A percentile compares a stretch with the other conserved stretches of the same genome.
Evolutionary conservation across 2,797 vertebrate genomes (phyloP).

Genomic region (Lepilemur septentrionalis): DNA sequence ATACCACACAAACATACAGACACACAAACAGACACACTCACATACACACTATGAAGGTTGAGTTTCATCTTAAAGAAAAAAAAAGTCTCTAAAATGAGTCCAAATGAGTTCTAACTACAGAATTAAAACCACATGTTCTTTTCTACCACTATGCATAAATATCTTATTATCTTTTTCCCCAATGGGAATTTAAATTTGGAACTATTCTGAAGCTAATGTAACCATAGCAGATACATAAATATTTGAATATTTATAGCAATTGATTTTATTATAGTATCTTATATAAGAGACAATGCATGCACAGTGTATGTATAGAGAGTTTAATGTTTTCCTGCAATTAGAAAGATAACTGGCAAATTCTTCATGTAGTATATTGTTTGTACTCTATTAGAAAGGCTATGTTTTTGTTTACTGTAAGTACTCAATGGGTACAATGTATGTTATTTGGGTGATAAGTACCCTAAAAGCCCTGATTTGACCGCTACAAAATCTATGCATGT

Average conservation of each 20-base stretch:
- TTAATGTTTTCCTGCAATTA: neutral
- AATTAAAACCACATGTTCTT: neutral
- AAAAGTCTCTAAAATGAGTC: neutral
- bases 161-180: neutral
- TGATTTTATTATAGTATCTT: neutral
- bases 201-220: neutral
- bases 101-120: slow-evolving; percentile 22
- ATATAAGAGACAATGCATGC: neutral
- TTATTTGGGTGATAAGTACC: neutral
- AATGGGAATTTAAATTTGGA: neutral
- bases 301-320: neutral
- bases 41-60: neutral
- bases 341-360: neutral
- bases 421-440: neutral
- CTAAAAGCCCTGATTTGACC: neutral
- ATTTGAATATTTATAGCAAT: slow-evolving; percentile 17
- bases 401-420: neutral
- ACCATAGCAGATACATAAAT: neutral
- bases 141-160: neutral
- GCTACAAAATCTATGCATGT: neutral
- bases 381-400: neutral
- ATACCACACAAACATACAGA: neutral
- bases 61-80: neutral
- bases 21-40: neutral
- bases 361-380: neutral